A percentile compares a stretch with the other conserved stretches of the same genome.
Evolutionary conservation across 2,888 invertebrate genomes (phyloP).

Genomic region (Netelia inedita): DNA sequence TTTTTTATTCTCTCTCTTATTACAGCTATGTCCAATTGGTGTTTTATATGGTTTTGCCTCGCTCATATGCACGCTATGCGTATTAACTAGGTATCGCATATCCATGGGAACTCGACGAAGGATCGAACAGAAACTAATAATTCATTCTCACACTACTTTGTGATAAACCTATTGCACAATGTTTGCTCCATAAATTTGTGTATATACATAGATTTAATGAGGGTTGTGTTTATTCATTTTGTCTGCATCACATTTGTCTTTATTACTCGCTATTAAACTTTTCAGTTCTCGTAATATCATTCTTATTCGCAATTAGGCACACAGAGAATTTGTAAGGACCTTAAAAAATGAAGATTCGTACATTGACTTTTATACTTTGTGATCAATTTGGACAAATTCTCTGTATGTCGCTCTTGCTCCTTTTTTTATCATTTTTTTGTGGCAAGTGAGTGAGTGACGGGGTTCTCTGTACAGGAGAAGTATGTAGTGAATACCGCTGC

Average conservation of each 20-base stretch:
- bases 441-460: constrained; percentile 84
- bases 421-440: constrained; percentile 71
- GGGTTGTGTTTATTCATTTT: constrained; percentile 39
- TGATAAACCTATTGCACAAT: constrained; percentile 12
- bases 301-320: background rate
- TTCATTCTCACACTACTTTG: constrained; percentile 30
- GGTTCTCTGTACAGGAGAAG: constrained; percentile 85
- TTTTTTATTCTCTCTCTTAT: constrained; percentile 24
- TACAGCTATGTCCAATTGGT: constrained; percentile 61
- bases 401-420: constrained; percentile 39
- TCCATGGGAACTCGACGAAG: constrained; percentile 26
- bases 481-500: constrained; percentile 83
- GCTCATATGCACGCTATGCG: constrained; percentile 41
- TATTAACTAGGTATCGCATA: constrained; percentile 10
- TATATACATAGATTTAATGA: constrained; percentile 16
- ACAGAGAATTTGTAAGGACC: constrained; percentile 51
- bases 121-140: constrained; percentile 23
- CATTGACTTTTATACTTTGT: background rate
- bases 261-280: constrained; percentile 41
- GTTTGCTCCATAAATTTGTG: constrained; percentile 2
- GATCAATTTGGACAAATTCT: constrained; percentile 30
- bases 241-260: constrained; percentile 47
- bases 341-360: background rate
- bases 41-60: constrained; percentile 81
- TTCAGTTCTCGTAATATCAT: constrained; percentile 37